These are phyloP conservation scores for Buathra laborator DNA, from an alignment of 2,888 invertebrate genomes.

Conservation along the genomic window DNA sequence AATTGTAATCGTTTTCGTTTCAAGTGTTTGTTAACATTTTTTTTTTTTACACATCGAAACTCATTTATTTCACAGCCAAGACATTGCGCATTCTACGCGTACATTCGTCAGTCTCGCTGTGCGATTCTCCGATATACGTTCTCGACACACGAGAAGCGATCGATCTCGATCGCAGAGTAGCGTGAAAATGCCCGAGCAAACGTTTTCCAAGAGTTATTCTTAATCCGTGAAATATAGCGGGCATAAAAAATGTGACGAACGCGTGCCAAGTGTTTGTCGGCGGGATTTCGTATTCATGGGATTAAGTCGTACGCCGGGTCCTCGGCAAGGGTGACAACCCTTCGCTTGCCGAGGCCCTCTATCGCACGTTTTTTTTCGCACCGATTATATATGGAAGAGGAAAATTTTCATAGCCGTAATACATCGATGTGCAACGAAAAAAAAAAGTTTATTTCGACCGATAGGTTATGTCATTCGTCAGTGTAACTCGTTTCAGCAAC, in stretches of 20 bases:
- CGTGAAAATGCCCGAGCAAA: slow-evolving; percentile 78
- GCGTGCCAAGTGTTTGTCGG: slow-evolving; percentile 83
- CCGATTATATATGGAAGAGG: not conserved
- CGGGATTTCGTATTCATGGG: slow-evolving; percentile 84
- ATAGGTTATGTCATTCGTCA: too few relatives aligned
- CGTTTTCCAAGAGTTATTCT: slow-evolving; percentile 67
- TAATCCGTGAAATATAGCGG: slow-evolving; percentile 85
- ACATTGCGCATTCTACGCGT: not conserved
- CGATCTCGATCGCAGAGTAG: slow-evolving; percentile 68
- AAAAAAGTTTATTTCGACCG: too few relatives aligned
- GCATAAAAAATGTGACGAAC: slow-evolving; percentile 78
- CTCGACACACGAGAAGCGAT: slow-evolving; percentile 42
- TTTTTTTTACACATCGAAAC: not conserved
- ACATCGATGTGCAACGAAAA: too few relatives aligned
- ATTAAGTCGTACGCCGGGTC: slow-evolving; percentile 72
- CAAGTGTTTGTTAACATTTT: not conserved
- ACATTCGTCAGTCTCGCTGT: not conserved
- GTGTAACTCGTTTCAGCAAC: too few relatives aligned
- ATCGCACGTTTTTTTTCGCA: slow-evolving; percentile 43
- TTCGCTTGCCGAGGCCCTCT: slow-evolving; percentile 59
- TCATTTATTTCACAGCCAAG: too few relatives aligned
- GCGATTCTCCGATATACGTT: slow-evolving; percentile 7
- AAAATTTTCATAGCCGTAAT: not conserved
- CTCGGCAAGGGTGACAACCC: slow-evolving; percentile 70
- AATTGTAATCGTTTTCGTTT: too few relatives aligned